Evolutionary conservation across 2,797 vertebrate species (phyloP).

Genomic region (Psittacula echo): DNA sequence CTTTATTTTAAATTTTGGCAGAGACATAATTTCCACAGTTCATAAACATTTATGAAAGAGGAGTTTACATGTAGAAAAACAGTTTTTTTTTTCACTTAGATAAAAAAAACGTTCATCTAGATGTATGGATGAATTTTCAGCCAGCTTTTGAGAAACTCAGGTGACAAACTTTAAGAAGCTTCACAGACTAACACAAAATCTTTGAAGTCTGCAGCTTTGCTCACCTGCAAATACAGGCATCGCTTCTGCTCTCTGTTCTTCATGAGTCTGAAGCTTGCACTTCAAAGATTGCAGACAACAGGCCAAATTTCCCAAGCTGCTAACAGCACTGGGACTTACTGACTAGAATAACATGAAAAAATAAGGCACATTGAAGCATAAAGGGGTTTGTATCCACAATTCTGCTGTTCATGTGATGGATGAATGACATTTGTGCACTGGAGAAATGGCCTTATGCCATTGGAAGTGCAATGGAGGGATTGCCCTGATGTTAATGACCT

Average conservation of each 20-base stretch:
- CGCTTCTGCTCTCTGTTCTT: slow-evolving; percentile 11
- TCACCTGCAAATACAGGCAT: slow-evolving; percentile 32
- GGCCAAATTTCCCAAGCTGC: not conserved
- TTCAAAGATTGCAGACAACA: slow-evolving; percentile 38
- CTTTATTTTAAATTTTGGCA: slow-evolving; percentile 64
- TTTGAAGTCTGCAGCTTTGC: slow-evolving; percentile 56
- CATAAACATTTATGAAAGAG: slow-evolving; percentile 68
- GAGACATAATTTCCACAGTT: slow-evolving; percentile 62
- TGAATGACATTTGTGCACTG: fast-evolving
- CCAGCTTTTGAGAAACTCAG: slow-evolving; percentile 30
- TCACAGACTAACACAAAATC: not conserved
- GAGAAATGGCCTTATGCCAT: not conserved
- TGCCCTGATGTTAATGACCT: not conserved
- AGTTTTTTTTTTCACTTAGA: slow-evolving; percentile 57
- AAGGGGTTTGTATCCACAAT: no score
- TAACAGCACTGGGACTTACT: not conserved
- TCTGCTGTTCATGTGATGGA: fast-evolving
- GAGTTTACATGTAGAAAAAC: slow-evolving; percentile 55
- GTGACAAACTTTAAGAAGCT: slow-evolving; percentile 57
- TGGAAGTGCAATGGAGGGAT: not conserved
- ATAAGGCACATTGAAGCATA: not conserved
- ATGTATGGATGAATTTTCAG: slow-evolving; percentile 4
- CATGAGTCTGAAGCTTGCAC: not conserved
- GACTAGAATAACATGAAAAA: not conserved
- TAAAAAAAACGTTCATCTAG: slow-evolving; percentile 63